Evolutionary conservation across 2,113 vertebrate species (phyloP).

Genomic region (Glareola pratincola): DNA sequence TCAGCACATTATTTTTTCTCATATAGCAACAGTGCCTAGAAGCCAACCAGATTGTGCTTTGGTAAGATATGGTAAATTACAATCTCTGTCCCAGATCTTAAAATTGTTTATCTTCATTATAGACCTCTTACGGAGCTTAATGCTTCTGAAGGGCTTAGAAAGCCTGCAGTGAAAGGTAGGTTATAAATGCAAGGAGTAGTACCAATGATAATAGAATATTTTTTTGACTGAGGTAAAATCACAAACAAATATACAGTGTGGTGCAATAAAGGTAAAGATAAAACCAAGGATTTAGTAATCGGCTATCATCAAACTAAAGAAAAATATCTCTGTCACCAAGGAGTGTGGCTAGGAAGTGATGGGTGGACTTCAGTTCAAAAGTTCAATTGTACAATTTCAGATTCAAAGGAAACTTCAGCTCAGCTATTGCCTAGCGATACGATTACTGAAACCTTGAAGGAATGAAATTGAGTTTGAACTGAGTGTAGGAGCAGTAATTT

Average conservation of each 20-base stretch:
- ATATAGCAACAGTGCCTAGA: neutral
- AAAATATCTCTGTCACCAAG: slow-evolving; percentile 3
- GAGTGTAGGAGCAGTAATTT: slow-evolving; percentile 29
- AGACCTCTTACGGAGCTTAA: slow-evolving; percentile 32
- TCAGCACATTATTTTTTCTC: neutral
- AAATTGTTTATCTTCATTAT: slow-evolving; percentile 46
- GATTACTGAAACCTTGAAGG: slow-evolving; percentile 57
- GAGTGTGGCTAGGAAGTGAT: slow-evolving; percentile 18
- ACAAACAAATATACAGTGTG: neutral
- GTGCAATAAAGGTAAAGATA: slow-evolving; percentile 36
- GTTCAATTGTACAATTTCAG: slow-evolving; percentile 60
- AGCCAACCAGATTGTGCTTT: neutral
- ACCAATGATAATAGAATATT: slow-evolving; percentile 15
- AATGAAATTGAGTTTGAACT: slow-evolving; percentile 58
- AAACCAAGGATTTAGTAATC: slow-evolving; percentile 19
- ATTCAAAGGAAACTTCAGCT: slow-evolving; percentile 67
- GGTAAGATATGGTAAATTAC: slow-evolving; percentile 15
- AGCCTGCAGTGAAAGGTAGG: slow-evolving; percentile 39
- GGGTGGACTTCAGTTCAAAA: slow-evolving; percentile 51
- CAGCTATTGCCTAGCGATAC: slow-evolving; percentile 26
- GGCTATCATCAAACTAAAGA: slow-evolving; percentile 38
- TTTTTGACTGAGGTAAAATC: neutral
- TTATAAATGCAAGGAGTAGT: slow-evolving; percentile 42
- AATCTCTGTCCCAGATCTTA: neutral
- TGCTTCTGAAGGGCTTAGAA: slow-evolving; percentile 53